Percentiles rank a stretch among this genome's conserved stretches.
Conservation (phyloP, 2,797 vertebrate genomes). For the Gallinago nigripennis region DNA sequence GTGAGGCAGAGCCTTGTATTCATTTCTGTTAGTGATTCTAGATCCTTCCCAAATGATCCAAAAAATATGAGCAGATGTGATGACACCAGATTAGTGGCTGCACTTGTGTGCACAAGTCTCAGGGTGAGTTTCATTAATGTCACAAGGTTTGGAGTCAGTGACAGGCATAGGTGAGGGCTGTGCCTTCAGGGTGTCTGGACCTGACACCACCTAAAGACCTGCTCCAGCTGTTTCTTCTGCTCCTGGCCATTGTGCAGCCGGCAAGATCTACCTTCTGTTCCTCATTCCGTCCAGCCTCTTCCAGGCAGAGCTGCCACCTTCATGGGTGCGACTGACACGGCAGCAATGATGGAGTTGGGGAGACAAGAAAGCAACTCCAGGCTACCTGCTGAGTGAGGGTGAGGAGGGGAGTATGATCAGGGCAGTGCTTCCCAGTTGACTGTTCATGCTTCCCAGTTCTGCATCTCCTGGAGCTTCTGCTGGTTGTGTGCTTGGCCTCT, state of each 20-base stretch:
- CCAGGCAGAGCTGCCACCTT: background rate
- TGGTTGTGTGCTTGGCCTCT: background rate
- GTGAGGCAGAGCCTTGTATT: background rate
- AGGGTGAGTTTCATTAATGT: background rate
- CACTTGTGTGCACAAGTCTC: background rate
- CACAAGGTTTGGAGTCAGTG: fast-evolving
- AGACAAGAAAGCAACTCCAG: background rate
- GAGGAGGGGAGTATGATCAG: background rate
- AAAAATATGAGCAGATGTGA: background rate
- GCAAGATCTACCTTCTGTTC: background rate
- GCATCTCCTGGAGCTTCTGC: background rate
- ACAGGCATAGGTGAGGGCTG: background rate
- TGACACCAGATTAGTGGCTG: background rate
- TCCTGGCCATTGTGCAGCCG: background rate
- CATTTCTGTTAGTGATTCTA: background rate
- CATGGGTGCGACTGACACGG: background rate
- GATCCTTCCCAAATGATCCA: background rate
- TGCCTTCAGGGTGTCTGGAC: fast-evolving
- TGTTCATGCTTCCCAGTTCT: background rate
- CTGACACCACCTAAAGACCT: background rate
- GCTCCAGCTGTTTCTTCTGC: background rate
- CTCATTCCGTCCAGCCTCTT: fast-evolving
- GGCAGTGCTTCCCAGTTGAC: background rate
- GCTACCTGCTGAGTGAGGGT: background rate
- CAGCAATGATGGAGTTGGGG: background rate